Evolutionary conservation across 1,140 invertebrate genomes (phyloP).

Genomic region (Drosophila setifemur): DNA sequence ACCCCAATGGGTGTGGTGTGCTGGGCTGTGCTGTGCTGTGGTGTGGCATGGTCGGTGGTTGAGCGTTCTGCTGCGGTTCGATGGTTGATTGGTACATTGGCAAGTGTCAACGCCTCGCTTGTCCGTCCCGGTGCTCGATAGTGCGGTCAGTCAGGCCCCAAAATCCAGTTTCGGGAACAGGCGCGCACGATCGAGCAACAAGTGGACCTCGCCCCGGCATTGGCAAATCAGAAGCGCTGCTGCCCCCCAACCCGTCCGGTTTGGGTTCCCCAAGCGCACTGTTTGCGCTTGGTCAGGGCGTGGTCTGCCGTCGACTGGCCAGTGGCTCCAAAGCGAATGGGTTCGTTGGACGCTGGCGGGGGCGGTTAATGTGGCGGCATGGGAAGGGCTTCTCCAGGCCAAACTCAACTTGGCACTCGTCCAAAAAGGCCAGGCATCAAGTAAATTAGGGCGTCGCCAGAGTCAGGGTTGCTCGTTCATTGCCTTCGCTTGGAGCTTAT

Average conservation of each 20-base stretch:
- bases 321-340: constrained; percentile 23
- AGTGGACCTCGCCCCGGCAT: constrained; percentile 39
- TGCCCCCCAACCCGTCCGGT: too few relatives aligned
- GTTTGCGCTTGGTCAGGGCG: constrained; percentile 45
- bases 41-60: constrained; percentile 11
- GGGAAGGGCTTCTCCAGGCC: constrained; percentile 3
- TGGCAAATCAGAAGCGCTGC: constrained; percentile 44
- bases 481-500: background rate
- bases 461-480: background rate
- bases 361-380: background rate
- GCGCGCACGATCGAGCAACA: constrained; percentile 65
- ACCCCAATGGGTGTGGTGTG: background rate
- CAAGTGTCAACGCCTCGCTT: constrained; percentile 52
- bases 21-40: too few relatives aligned
- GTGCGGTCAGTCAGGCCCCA: constrained; percentile 82
- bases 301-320: constrained; percentile 41
- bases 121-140: constrained; percentile 70
- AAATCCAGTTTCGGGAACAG: constrained; percentile 82
- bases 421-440: constrained; percentile 43
- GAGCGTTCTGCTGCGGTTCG: constrained; percentile 19
- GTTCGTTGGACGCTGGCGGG: background rate
- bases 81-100: constrained; percentile 48
- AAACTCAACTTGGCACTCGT: constrained; percentile 33
- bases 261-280: background rate
- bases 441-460: constrained; percentile 38